phyloP scores from a whole-genome alignment of 2,113 vertebrate species.

The Amphiprion percula region DNA sequence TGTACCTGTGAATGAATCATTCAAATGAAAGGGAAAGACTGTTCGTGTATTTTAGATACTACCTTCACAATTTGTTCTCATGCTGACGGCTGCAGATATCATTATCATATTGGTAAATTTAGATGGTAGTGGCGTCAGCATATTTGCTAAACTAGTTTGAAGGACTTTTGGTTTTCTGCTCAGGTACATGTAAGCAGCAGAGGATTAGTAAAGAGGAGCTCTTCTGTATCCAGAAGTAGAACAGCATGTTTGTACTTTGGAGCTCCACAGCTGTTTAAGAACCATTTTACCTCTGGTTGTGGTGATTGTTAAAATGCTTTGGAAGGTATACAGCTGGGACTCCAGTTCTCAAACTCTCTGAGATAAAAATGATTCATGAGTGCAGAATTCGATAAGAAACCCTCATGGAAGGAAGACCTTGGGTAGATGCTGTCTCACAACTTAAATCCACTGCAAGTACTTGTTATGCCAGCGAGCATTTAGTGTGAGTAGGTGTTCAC shows the following conservation, averaged over 20 bases:
- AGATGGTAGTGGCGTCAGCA: too few relatives aligned
- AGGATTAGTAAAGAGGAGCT: background rate
- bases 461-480: background rate
- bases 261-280: background rate
- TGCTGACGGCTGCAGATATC: too few relatives aligned
- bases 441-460: background rate
- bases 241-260: background rate
- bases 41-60: too few relatives aligned
- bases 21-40: too few relatives aligned
- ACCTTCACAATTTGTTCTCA: too few relatives aligned
- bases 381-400: background rate
- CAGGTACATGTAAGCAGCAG: too few relatives aligned
- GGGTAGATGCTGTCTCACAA: background rate
- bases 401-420: slow-evolving; percentile 8
- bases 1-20: too few relatives aligned
- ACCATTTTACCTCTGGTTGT: background rate
- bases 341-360: background rate
- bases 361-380: slow-evolving; percentile 8
- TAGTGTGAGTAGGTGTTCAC: background rate
- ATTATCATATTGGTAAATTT: too few relatives aligned
- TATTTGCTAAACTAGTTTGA: too few relatives aligned
- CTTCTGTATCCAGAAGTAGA: background rate
- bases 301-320: background rate
- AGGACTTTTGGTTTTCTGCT: too few relatives aligned
- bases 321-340: background rate